Base-by-base conservation (phyloP, 2,888 invertebrate species). In the Tanytarsus gracilentus region DNA sequence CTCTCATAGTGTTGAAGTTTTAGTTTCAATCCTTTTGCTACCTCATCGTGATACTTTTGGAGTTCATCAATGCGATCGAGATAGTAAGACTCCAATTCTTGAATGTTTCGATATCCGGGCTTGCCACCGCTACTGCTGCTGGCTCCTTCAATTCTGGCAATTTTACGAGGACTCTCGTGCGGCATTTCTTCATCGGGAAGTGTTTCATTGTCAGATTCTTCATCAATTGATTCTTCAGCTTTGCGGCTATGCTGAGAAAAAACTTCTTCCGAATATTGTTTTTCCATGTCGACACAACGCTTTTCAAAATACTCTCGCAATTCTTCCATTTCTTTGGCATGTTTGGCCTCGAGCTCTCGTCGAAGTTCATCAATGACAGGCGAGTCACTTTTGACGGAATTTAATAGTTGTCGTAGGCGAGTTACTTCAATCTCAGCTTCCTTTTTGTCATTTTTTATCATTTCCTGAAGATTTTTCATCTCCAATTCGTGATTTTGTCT, bases 241-340 rank as follows among this genome's bases (percentile, higher is more conserved):
- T 80, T 80, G 62, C 80, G 78, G 18, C 82, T 82, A 51, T 83
- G 82, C 65, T 83, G 82, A 63, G 81, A 84, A 66, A 82, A 81
- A 7, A 84, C 74, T 66, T 84, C 84, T 66, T 84, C 84, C 0
- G 83, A 83, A 69, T 81, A 81, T 81, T 88, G 85, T 67, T 86
- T 85, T 68, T 87, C 87, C 71, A 89, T 78, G 66, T 88, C 86
- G 1, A 83, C 78, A 68, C 88, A 89, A 68, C 87, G 88, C 67
- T 83, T 79, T 68, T 89, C 89, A 68, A 88, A 89, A 67, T 88
- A 89, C 8, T 80, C 85, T 49, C 88, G 76, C 59, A 89, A 70
- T 68, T 88, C 84, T 69, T 87, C 87, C 83, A 89, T 84, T 70
- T 89, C 86, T 63, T 80, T 81, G 30, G 82, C 77, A 72, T 89